These are phyloP conservation scores for Calidris pugnax DNA, from an alignment of 2,113 vertebrate genomes.

Conservation along the genomic window DNA sequence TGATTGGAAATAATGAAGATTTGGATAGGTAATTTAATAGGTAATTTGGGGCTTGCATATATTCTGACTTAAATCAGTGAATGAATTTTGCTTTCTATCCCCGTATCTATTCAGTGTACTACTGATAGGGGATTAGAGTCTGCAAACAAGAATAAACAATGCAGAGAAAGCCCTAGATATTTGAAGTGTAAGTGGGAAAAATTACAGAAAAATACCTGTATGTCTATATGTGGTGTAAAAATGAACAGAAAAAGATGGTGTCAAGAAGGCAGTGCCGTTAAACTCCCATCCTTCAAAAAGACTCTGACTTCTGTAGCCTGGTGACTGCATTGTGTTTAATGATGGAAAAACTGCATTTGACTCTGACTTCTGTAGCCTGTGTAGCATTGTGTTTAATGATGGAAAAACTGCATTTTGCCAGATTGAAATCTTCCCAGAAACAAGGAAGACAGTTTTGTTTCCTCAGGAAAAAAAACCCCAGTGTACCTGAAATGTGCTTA, in stretches of 20 bases:
- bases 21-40: not conserved
- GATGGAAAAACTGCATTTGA: not conserved
- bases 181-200: not conserved
- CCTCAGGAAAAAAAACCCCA: not conserved
- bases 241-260: not conserved
- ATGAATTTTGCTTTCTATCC: not conserved
- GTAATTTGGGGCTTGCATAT: rapidly evolving
- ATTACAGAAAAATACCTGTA: rapidly evolving
- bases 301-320: rapidly evolving
- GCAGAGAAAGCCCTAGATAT: not conserved
- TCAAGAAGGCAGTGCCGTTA: not conserved
- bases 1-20: not conserved
- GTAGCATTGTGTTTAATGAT: not conserved
- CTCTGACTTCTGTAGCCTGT: rapidly evolving
- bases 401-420: not conserved
- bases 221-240: not conserved
- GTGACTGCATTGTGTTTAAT: not conserved
- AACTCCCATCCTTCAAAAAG: not conserved
- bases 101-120: not conserved
- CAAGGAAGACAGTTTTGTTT: not conserved
- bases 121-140: not conserved
- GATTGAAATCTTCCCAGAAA: not conserved
- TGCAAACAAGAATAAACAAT: not conserved
- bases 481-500: rapidly evolving
- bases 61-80: not conserved